Base-by-base conservation (phyloP, 2,113 vertebrate genomes). In the Panthera uncia region DNA sequence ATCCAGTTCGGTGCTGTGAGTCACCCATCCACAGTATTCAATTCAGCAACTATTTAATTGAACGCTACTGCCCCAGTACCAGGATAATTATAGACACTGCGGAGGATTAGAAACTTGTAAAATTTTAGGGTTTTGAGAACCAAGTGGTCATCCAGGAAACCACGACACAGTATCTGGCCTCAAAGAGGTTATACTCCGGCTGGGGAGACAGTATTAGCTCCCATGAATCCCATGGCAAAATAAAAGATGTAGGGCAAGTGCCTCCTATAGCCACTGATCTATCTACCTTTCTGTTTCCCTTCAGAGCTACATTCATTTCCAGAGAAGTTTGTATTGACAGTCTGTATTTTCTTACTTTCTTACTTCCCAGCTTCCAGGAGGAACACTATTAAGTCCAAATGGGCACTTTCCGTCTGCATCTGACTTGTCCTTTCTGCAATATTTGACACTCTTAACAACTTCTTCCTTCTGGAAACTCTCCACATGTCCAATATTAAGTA, bases 131-230 rank as follows among this genome's bases (percentile, higher is more conserved):
- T 80, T 94, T 92, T 87, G 65, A 90, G 86, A 97, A 92, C 31
- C 48, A 45, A 97, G 48, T 87, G 98, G 97, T 97, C 97, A 97
- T 96, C 92, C 92, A 96, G 95, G 97, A 97, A 98, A 97, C 97
- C 95, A 80, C 90, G 1, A 80, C 87, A 55, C 71, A 89, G 81
- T 82, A 83, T 97, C 95, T 95, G 81, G 79, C 91, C 97, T 96
- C 89, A 86, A 50, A 88, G 93, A 94, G 78, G 93, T 82, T 95
- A 33, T 19, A 7, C 31, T 96, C 29, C 45, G 1, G 48, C 11
- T 61, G 83, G 71, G 41, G 93, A 97, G 71, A 89, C 29, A 50
- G 38, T 73, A 36, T 82, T 91, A 76, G 93, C 36, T 71, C 38
- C n/a, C 61, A 41, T 1, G 19, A 61, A 73, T 31, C 3, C 71